These are phyloP conservation scores for Lepidotrigona ventralis DNA, from an alignment of 1,140 invertebrate genomes.

Conservation along the genomic window DNA sequence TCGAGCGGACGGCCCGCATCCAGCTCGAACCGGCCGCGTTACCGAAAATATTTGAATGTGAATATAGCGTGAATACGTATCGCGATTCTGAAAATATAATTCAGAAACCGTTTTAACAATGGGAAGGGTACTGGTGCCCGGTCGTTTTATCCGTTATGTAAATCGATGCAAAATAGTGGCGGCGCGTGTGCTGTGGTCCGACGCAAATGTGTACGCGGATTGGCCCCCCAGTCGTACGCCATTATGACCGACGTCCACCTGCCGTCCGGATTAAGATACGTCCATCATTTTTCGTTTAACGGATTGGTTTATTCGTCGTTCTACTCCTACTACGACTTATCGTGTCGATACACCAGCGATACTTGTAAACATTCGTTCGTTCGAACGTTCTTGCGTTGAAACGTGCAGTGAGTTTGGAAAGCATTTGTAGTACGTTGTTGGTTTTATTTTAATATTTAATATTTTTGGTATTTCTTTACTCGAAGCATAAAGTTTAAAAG, in stretches of 20 bases:
- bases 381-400: not conserved
- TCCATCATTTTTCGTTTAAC: conserved; percentile 24
- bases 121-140: conserved; percentile 41
- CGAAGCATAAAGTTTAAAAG: too few relatives aligned
- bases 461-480: too few relatives aligned
- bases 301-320: not conserved
- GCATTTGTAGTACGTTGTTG: not conserved
- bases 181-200: conserved; percentile 18
- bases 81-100: conserved; percentile 71
- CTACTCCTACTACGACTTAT: not conserved
- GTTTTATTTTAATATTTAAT: not conserved
- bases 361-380: too few relatives aligned
- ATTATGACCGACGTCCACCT: conserved; percentile 35
- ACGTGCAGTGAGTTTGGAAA: not conserved
- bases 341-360: not conserved
- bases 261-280: conserved; percentile 44
- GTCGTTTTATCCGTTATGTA: conserved; percentile 78
- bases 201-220: conserved; percentile 33
- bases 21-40: conserved; percentile 65
- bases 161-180: conserved; percentile 78
- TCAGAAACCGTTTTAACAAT: conserved; percentile 75
- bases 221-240: not conserved
- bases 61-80: conserved; percentile 61
- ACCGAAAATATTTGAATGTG: conserved; percentile 77
- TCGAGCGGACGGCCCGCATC: conserved; percentile 60